These are phyloP conservation scores for Xiphophorus hellerii DNA, from an alignment of 2,113 vertebrate species.

Conservation along the genomic window DNA sequence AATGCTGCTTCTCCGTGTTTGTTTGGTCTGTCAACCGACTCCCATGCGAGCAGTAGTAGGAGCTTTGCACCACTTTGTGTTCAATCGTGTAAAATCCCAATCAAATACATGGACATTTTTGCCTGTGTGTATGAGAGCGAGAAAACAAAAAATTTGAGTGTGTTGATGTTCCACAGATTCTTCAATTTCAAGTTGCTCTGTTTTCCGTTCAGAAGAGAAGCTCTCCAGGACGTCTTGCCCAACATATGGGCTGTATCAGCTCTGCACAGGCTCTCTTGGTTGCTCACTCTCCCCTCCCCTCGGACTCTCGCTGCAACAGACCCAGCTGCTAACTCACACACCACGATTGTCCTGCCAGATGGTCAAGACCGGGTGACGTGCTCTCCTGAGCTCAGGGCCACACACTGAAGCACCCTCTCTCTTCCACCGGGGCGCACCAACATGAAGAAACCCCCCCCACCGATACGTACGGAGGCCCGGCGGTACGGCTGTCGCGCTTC, in stretches of 20 bases:
- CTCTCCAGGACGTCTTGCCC: slow-evolving; percentile 32
- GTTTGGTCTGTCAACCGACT: too few species aligned
- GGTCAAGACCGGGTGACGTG: slow-evolving; percentile 66
- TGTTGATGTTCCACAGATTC: slow-evolving; percentile 3
- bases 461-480: not conserved
- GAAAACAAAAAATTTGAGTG: too few species aligned
- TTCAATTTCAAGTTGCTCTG: slow-evolving; percentile 15
- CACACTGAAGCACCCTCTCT: slow-evolving; percentile 48
- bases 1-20: too few species aligned
- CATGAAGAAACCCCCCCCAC: not conserved
- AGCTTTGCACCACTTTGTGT: not conserved
- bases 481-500: not conserved
- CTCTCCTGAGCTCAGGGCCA: slow-evolving; percentile 59
- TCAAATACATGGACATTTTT: not conserved
- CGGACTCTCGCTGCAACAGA: slow-evolving; percentile 30
- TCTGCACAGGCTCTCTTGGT: slow-evolving; percentile 27
- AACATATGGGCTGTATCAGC: slow-evolving; percentile 52
- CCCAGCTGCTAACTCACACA: slow-evolving; percentile 33
- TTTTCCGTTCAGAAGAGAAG: slow-evolving; percentile 13
- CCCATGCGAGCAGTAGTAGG: not conserved
- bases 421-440: slow-evolving; percentile 51
- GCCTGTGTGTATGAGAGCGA: not conserved
- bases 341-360: slow-evolving; percentile 69
- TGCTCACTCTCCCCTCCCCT: slow-evolving; percentile 42
- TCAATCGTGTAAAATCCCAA: not conserved